Conservation (phyloP, 2,888 invertebrate genomes). For the Cecidostiba fungosa region DNA sequence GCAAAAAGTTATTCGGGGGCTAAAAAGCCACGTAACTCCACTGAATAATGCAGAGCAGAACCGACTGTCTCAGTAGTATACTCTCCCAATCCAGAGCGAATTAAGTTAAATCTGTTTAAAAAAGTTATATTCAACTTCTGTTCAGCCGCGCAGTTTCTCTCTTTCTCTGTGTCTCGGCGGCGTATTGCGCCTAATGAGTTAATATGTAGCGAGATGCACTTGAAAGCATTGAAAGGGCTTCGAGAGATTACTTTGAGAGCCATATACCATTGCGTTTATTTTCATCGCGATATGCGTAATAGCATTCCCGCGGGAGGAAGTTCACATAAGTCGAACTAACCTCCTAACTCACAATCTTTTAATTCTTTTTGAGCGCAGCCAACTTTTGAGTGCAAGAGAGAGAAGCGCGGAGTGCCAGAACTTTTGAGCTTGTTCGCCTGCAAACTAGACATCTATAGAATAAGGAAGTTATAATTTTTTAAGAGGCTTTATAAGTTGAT, state of each 20-base stretch:
- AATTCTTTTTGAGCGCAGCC: constrained; percentile 5
- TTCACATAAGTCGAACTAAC: constrained; percentile 26
- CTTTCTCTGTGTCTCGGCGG: neutral
- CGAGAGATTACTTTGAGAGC: neutral
- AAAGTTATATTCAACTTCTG: neutral
- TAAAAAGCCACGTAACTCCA: neutral
- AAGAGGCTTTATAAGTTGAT: constrained; percentile 41
- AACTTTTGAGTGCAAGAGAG: neutral
- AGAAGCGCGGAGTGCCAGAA: neutral
- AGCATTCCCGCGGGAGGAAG: neutral
- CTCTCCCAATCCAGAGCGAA: neutral
- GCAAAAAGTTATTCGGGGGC: neutral
- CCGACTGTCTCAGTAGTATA: neutral
- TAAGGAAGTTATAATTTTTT: constrained; percentile 42
- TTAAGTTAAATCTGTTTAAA: constrained; percentile 21
- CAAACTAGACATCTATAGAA: constrained; percentile 7
- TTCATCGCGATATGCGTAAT: constrained; percentile 16
- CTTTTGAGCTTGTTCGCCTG: neutral
- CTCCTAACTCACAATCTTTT: constrained; percentile 17
- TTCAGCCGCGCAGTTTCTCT: neutral
- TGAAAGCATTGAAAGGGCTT: constrained; percentile 20
- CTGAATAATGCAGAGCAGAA: constrained; percentile 12
- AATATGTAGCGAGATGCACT: neutral
- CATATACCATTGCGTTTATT: neutral
- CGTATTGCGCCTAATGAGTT: constrained; percentile 5